These are phyloP conservation scores for Chromis chromis DNA, from an alignment of 2,797 vertebrate genomes.

Conservation along the genomic window DNA sequence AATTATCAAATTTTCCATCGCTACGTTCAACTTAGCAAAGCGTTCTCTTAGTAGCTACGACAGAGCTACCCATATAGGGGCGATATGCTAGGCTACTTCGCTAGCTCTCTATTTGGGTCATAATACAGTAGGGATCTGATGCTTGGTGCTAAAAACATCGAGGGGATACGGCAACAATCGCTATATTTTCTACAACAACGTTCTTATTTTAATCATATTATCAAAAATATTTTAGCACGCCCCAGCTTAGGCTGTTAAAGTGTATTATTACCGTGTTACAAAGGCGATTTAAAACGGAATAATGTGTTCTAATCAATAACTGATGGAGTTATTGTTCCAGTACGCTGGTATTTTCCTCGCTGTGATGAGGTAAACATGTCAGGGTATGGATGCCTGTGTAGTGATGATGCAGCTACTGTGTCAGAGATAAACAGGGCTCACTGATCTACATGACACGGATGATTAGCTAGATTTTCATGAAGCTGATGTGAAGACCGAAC, in stretches of 20 bases:
- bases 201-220: neutral
- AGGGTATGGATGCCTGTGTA: conserved; percentile 42
- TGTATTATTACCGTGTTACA: neutral
- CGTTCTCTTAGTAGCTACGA: conserved; percentile 12
- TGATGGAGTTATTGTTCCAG: neutral
- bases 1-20: conserved; percentile 22
- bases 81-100: conserved; percentile 66
- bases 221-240: neutral
- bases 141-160: conserved; percentile 20
- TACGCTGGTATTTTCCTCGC: neutral
- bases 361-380: conserved; percentile 33
- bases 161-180: neutral
- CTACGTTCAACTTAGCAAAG: conserved; percentile 21
- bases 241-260: neutral
- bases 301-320: neutral
- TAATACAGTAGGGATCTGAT: conserved; percentile 23
- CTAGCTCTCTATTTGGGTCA: conserved; percentile 74
- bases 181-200: neutral
- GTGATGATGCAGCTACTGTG: conserved; percentile 67
- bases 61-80: conserved; percentile 1
- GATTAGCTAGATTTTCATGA: conserved; percentile 11
- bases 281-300: neutral
- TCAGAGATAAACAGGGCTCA: conserved; percentile 48
- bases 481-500: neutral
- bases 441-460: neutral